Evolutionary conservation across 2,113 vertebrate genomes (phyloP).

Genomic region (Protobothrops flavoviridis): DNA sequence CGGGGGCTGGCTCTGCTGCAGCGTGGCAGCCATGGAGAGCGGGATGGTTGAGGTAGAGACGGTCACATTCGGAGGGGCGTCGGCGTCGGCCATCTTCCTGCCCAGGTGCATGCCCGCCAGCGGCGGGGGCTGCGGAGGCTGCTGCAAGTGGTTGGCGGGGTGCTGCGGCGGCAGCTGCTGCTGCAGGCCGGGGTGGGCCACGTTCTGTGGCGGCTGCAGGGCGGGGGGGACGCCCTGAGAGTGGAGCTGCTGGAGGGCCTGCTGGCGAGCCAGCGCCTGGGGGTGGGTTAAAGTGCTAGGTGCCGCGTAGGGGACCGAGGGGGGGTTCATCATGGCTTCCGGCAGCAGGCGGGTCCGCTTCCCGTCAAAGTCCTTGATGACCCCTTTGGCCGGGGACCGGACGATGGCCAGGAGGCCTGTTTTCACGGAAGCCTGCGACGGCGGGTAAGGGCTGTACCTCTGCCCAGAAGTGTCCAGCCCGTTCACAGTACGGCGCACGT

Average conservation of each 20-base stretch:
- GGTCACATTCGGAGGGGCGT: slow-evolving; percentile 97
- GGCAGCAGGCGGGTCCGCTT: slow-evolving; percentile 88
- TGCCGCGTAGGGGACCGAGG: slow-evolving; percentile 82
- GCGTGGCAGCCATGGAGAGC: slow-evolving; percentile 92
- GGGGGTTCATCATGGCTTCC: slow-evolving; percentile 91
- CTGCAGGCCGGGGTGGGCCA: slow-evolving; percentile 73
- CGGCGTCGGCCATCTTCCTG: slow-evolving; percentile 92
- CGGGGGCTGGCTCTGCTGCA: slow-evolving; percentile 89
- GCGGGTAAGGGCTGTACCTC: slow-evolving; percentile 97
- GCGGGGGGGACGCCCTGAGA: slow-evolving; percentile 43
- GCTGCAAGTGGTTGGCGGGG: slow-evolving; percentile 73
- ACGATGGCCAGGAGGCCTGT: slow-evolving; percentile 94
- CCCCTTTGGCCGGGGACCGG: slow-evolving; percentile 89
- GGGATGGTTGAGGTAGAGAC: slow-evolving; percentile 99
- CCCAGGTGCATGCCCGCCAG: slow-evolving; percentile 82
- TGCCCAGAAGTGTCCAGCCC: slow-evolving; percentile 96
- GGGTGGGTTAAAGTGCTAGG: slow-evolving; percentile 98
- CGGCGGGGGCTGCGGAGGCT: slow-evolving; percentile 65
- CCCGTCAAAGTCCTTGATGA: slow-evolving; percentile 96
- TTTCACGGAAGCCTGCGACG: slow-evolving; percentile 88
- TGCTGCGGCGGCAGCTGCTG: slow-evolving; percentile 79
- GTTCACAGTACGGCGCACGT: slow-evolving; percentile 97
- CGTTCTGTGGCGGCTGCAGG: slow-evolving; percentile 66
- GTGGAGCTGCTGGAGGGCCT: slow-evolving; percentile 81
- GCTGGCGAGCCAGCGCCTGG: slow-evolving; percentile 80